Percentiles rank a stretch among this genome's conserved stretches.
Conservation (phyloP, 2,113 vertebrate species). For the Xyliphius kryptos region DNA sequence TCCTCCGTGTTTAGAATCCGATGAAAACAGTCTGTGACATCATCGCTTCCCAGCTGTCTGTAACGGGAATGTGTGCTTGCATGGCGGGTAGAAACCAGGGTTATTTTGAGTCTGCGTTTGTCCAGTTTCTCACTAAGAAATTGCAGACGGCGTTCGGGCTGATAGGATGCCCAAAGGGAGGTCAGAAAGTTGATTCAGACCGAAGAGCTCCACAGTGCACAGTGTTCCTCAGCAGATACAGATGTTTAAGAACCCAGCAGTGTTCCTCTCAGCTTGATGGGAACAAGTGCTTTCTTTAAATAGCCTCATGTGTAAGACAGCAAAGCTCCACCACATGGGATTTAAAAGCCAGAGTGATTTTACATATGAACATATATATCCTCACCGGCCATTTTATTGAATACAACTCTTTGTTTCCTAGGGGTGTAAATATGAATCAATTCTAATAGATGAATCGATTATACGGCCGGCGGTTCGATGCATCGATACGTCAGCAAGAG, state of each 20-base stretch:
- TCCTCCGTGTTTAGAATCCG: background rate
- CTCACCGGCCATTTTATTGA: no score
- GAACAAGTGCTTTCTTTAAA: constrained; percentile 21
- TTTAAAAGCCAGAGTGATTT: background rate
- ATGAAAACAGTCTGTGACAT: background rate
- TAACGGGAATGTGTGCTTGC: background rate
- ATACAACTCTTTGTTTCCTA: no score
- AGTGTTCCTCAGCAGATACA: constrained; percentile 7
- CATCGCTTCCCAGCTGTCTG: background rate
- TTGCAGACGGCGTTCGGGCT: background rate
- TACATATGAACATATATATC: no score
- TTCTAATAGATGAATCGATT: no score
- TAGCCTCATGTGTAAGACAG: background rate
- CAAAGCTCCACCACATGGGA: background rate
- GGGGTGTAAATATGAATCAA: no score
- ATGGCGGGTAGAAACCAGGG: background rate
- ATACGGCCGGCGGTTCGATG: no score
- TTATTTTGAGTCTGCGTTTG: background rate
- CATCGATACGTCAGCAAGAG: no score
- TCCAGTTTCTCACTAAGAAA: constrained; percentile 21
- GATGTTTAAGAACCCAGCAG: background rate
- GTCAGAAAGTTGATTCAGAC: constrained; percentile 23
- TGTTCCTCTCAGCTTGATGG: background rate
- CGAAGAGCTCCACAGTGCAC: constrained; percentile 8
- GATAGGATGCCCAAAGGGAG: constrained; percentile 26